These are phyloP conservation scores for Bergia puertoricense DNA, from an alignment of 92 coral and sea anemone genomes.

Conservation along the genomic window DNA sequence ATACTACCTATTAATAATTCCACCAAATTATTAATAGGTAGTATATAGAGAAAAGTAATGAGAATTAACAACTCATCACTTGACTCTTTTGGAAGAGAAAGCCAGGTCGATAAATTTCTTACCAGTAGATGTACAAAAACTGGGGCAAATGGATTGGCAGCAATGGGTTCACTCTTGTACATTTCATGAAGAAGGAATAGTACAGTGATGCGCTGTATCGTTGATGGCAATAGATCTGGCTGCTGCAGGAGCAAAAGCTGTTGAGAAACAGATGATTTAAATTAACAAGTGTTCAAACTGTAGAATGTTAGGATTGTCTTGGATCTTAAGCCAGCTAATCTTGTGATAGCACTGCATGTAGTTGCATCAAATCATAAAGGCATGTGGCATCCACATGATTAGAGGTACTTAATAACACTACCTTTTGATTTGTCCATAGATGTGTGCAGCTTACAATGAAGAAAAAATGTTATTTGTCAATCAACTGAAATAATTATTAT, in stretches of 20 bases:
- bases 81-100: too few species aligned
- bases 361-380: too few species aligned
- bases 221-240: slow-evolving; percentile 84
- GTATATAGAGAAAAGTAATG: too few species aligned
- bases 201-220: slow-evolving; percentile 75
- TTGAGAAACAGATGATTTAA: background rate
- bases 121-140: slow-evolving; percentile 93
- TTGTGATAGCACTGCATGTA: too few species aligned
- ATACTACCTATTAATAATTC: too few species aligned
- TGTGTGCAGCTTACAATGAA: too few species aligned
- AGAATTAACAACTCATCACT: too few species aligned
- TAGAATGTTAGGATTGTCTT: background rate
- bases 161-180: slow-evolving; percentile 85
- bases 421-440: background rate
- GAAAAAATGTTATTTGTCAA: too few species aligned
- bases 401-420: background rate
- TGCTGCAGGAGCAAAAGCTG: slow-evolving; percentile 90
- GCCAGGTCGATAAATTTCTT: background rate
- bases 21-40: too few species aligned
- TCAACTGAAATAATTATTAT: too few species aligned
- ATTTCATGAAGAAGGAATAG: slow-evolving; percentile 91
- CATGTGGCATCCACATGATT: too few species aligned
- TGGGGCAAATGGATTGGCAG: slow-evolving; percentile 92
- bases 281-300: too few species aligned
- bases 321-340: background rate